Evolutionary conservation across 2,113 vertebrate genomes (phyloP), one percentile per base, ranked within the genome.

Genomic region (Mungos mungo): DNA sequence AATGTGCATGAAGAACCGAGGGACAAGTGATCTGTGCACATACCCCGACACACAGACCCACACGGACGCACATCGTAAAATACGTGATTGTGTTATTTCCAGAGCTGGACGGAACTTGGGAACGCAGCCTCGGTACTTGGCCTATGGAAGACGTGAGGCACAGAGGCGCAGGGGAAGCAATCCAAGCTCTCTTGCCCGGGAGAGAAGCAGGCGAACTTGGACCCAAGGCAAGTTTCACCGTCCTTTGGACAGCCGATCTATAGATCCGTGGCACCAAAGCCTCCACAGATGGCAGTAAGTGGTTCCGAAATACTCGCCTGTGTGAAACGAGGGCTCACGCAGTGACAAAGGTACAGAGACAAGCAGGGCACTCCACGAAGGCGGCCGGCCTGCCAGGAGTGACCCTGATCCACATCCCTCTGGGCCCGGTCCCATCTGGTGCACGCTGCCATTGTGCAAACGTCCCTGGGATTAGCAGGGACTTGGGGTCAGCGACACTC

Each of bases 81-180:
- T 54, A 33, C 0, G 0, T 1, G 2, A 7, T 0, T 0, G 63
- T 0, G 16, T 3, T 2, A 4, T 0, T 13, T 35, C 35, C 0
- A 65, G 38, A 25, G n/a, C 81, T 3, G 31, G 63, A n/a, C 1
- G 18, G 10, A 29, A 15, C 57, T 35, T 38, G 9, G 41, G 63
- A 29, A n/a, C 13, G 7, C 25, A 57, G 3, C 15, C 19, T 80
- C 0, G 2, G 21, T 29, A 25, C 27, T 11, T 2, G 21, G 35
- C 23, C 71, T 45, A 3, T 0, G 13, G 88, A 35, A 29, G 4
- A 16, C 4, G 15, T 3, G 19, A 33, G 89, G 16, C 18, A 23
- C 11, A 52, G 60, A 69, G 27, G 6, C 9, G 10, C 0, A 7
- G 2, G 19, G 79, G 27, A 12, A 35, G 25, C 7, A 21, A 13